Evolutionary conservation across 2,113 vertebrate genomes (phyloP).

Genomic region (Brachirus orientalis): DNA sequence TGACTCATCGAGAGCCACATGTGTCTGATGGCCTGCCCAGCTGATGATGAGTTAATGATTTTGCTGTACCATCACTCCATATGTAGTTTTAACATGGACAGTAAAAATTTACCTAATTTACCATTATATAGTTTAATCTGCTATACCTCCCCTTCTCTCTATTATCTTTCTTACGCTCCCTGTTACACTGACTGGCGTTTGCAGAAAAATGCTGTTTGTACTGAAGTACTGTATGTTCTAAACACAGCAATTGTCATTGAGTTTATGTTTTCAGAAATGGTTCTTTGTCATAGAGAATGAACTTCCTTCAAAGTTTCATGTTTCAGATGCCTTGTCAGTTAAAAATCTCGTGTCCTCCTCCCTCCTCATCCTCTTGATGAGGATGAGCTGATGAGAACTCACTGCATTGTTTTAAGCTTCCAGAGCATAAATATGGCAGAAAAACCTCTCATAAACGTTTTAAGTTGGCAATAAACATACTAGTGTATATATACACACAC

Average conservation of each 20-base stretch:
- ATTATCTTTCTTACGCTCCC: too few species aligned
- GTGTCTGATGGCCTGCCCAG: background rate
- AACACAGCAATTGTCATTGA: too few species aligned
- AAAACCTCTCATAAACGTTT: conserved; percentile 63
- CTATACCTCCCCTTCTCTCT: too few species aligned
- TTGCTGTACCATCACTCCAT: background rate
- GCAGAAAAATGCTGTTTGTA: too few species aligned
- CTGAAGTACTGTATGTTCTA: too few species aligned
- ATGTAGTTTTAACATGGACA: background rate
- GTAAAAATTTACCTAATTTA: background rate
- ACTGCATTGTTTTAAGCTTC: conserved; percentile 6
- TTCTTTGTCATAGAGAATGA: too few species aligned
- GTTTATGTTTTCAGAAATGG: too few species aligned
- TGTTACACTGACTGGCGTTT: too few species aligned
- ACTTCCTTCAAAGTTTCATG: too few species aligned
- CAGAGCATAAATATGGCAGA: conserved; percentile 47
- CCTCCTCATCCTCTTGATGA: background rate
- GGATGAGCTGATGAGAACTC: conserved; percentile 32
- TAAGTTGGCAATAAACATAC: conserved; percentile 52
- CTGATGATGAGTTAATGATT: background rate
- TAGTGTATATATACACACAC: background rate
- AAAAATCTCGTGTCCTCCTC: too few species aligned
- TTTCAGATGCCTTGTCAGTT: too few species aligned
- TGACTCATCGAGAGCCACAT: background rate
- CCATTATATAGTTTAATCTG: too few species aligned